A percentile compares a stretch with the other conserved stretches of the same genome.
Evolutionary conservation across 2,113 vertebrate genomes (phyloP).

Genomic region (Illadopsis cleaveri): DNA sequence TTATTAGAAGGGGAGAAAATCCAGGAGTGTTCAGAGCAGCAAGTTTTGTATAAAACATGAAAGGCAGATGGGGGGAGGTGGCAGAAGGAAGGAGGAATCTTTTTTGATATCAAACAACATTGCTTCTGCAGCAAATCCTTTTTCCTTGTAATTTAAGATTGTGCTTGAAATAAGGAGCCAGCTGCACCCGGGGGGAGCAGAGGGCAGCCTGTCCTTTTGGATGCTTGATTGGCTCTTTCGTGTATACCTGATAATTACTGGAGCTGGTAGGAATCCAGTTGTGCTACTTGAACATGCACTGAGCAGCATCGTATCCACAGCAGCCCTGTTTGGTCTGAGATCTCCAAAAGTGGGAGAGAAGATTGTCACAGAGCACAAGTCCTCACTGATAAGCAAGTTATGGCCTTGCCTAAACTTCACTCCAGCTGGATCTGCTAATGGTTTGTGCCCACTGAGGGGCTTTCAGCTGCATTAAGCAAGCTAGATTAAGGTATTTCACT

Average conservation of each 20-base stretch:
- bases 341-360: background rate
- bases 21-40: conserved; percentile 48
- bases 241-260: conserved; percentile 55
- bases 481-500: background rate
- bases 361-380: background rate
- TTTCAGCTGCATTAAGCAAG: background rate
- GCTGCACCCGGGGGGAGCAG: conserved; percentile 45
- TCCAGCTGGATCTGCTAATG: background rate
- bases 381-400: background rate
- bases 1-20: conserved; percentile 62
- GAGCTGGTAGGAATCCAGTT: conserved; percentile 28
- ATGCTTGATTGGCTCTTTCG: conserved; percentile 56
- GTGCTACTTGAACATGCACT: background rate
- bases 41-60: conserved; percentile 62
- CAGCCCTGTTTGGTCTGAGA: background rate
- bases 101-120: conserved; percentile 57
- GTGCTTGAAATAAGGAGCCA: conserved; percentile 60
- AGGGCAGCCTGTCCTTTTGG: conserved; percentile 59
- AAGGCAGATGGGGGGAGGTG: conserved; percentile 60
- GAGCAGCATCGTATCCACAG: background rate
- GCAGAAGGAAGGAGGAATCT: conserved; percentile 55
- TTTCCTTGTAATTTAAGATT: conserved; percentile 66
- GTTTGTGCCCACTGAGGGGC: background rate
- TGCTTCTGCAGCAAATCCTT: conserved; percentile 67
- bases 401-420: background rate